Conservation (phyloP, 2,797 vertebrate genomes). For the Steatocranus sp. region DNA sequence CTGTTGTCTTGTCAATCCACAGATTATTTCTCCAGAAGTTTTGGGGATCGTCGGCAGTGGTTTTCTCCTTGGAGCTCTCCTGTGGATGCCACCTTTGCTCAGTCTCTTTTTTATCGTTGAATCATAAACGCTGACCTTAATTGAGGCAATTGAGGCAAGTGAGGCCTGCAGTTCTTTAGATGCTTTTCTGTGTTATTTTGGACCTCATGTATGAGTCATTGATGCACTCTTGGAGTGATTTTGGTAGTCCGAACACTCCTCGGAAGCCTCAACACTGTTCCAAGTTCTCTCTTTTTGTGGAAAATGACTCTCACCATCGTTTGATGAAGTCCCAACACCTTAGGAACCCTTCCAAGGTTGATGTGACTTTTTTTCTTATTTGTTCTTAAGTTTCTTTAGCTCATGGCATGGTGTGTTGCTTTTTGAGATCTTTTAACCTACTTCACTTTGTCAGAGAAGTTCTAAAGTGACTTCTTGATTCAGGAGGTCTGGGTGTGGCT, state of each 20-base stretch:
- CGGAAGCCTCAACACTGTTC: background rate
- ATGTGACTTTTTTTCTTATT: background rate
- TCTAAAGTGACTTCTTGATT: background rate
- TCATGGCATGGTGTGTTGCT: background rate
- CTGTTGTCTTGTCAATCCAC: background rate
- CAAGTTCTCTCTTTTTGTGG: background rate
- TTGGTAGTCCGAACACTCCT: background rate
- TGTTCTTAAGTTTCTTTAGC: background rate
- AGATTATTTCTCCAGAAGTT: background rate
- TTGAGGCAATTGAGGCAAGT: background rate
- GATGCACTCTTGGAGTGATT: background rate
- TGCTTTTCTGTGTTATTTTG: background rate
- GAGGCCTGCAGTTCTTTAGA: background rate
- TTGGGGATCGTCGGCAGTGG: background rate
- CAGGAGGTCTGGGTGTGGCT: background rate
- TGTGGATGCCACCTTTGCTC: background rate
- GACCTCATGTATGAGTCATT: background rate
- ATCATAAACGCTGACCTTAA: background rate
- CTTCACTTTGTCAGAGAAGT: background rate
- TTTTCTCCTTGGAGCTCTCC: background rate
- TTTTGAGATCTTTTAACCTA: background rate
- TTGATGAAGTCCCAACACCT: background rate
- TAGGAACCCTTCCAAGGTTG: background rate
- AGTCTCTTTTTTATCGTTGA: background rate
- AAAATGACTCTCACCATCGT: background rate